Conservation (phyloP, 2,888 invertebrate species). For the Dolichomitus sp. region DNA sequence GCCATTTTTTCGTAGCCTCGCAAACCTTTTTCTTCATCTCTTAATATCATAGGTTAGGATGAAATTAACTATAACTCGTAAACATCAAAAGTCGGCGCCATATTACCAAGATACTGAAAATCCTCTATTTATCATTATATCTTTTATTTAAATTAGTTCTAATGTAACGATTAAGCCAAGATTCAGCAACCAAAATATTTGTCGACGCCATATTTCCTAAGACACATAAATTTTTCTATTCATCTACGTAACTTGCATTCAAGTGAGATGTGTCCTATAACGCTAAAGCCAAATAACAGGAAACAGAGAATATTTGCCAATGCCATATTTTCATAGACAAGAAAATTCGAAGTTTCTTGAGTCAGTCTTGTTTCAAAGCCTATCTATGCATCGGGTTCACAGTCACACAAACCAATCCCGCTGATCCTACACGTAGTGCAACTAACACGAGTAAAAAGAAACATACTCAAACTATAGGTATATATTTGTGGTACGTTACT, state of each 20-base stretch:
- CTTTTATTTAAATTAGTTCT: too few species aligned
- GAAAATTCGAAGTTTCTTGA: too few species aligned
- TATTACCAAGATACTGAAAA: too few species aligned
- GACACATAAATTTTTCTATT: too few species aligned
- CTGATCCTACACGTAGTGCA: slow-evolving; percentile 27
- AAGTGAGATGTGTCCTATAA: not conserved
- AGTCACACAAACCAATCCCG: slow-evolving; percentile 12
- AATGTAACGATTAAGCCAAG: too few species aligned
- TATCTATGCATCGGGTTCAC: slow-evolving; percentile 20
- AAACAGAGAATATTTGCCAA: not conserved
- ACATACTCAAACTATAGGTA: slow-evolving; percentile 25
- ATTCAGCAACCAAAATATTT: not conserved
- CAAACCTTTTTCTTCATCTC: too few species aligned
- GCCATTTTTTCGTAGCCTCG: too few species aligned
- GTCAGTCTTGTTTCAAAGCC: not conserved
- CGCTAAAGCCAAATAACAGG: not conserved
- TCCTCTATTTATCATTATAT: too few species aligned
- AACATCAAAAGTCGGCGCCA: too few species aligned
- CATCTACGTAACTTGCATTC: not conserved
- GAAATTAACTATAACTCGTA: too few species aligned
- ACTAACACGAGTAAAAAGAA: slow-evolving; percentile 42
- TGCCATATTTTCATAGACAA: not conserved
- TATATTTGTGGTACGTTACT: slow-evolving; percentile 9
- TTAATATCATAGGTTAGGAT: too few species aligned
- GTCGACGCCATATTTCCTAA: not conserved